Conservation (phyloP, 2,888 invertebrate species). For the Acanthopleura granulata region DNA sequence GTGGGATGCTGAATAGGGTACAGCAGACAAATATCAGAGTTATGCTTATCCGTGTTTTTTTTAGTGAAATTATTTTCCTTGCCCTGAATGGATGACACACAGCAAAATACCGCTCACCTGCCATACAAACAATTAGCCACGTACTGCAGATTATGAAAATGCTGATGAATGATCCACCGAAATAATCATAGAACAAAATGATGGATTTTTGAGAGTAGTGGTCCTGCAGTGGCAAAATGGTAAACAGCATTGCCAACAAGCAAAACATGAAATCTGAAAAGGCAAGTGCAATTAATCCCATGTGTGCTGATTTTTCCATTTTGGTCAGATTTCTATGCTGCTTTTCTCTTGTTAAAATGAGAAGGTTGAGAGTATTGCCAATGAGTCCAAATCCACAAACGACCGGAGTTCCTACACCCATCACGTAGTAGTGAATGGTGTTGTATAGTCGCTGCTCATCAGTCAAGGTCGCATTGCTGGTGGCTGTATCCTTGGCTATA, state of each 20-base stretch:
- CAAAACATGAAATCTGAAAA: constrained; percentile 66
- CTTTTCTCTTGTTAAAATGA: constrained; percentile 61
- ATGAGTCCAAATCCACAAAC: constrained; percentile 61
- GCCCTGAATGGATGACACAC: constrained; percentile 67
- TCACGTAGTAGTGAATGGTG: constrained; percentile 44
- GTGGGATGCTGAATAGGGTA: constrained; percentile 49
- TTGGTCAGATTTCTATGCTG: constrained; percentile 55
- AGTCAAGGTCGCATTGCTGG: background rate
- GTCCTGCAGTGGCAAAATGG: constrained; percentile 43
- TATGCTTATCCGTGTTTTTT: constrained; percentile 57
- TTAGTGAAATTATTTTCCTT: constrained; percentile 58
- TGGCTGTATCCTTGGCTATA: background rate
- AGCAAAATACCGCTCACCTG: constrained; percentile 65
- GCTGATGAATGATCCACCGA: constrained; percentile 58
- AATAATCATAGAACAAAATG: constrained; percentile 51
- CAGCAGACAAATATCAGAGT: constrained; percentile 49
- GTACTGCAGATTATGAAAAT: constrained; percentile 65
- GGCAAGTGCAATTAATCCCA: constrained; percentile 64
- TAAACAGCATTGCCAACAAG: constrained; percentile 57
- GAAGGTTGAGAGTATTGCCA: constrained; percentile 61
- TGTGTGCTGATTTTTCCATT: constrained; percentile 66
- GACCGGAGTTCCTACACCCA: constrained; percentile 54
- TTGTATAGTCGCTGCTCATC: constrained; percentile 35
- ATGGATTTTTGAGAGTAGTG: constrained; percentile 35
- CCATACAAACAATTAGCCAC: constrained; percentile 67